phyloP scores from a whole-genome alignment of 2,113 vertebrate species.

The Campylomormyrus numenius region DNA sequence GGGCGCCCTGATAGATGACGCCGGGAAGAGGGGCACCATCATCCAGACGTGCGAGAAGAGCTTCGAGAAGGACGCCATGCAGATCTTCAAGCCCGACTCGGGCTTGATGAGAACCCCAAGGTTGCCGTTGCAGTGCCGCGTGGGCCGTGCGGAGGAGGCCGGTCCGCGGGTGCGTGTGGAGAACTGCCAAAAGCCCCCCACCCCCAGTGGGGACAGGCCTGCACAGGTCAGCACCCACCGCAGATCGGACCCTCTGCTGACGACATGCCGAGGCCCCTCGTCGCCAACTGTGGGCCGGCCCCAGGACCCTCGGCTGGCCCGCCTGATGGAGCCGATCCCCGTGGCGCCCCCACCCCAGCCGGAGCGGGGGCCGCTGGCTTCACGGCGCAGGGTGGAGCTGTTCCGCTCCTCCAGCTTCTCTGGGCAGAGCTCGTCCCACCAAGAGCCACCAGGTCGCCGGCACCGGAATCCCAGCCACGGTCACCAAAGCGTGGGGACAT shows the following conservation, averaged over 20 bases:
- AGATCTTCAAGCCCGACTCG: slow-evolving; percentile 62
- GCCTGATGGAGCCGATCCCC: slow-evolving; percentile 24
- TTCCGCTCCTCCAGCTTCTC: neutral
- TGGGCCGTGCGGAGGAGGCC: neutral
- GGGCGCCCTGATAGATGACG: slow-evolving; percentile 71
- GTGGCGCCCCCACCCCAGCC: neutral
- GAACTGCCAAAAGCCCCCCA: neutral
- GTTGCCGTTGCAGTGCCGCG: neutral
- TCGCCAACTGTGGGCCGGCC: slow-evolving; percentile 28
- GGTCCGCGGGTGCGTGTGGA: neutral
- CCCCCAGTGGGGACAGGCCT: neutral
- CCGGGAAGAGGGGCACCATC: slow-evolving; percentile 61
- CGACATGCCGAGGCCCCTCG: neutral
- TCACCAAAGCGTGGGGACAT: neutral
- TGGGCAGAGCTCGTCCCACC: neutral
- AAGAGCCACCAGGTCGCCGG: neutral
- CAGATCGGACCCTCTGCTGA: neutral
- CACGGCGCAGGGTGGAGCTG: neutral
- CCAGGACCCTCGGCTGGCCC: slow-evolving; percentile 58
- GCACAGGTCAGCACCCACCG: neutral
- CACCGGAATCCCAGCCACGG: neutral
- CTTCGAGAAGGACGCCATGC: slow-evolving; percentile 52
- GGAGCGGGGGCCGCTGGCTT: neutral
- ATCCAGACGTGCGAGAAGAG: slow-evolving; percentile 52
- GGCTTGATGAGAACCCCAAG: neutral